Evolutionary conservation across 2,888 invertebrate genomes (phyloP).

Genomic region (Spicauda simplicius): DNA sequence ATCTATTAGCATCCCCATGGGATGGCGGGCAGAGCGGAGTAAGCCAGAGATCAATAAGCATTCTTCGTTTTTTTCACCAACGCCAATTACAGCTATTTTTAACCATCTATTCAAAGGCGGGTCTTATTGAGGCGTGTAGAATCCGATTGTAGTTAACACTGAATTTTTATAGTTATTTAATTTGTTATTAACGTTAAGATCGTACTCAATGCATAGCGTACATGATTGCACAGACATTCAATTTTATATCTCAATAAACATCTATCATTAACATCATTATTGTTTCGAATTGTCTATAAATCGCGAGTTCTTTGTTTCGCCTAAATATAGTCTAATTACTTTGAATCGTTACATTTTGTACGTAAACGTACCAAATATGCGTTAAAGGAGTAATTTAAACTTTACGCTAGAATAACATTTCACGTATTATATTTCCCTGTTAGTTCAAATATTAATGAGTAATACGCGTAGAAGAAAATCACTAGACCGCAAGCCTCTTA

Average conservation of each 20-base stretch:
- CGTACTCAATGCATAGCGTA: conserved; percentile 39
- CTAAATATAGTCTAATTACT: conserved; percentile 9
- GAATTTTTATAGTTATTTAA: conserved; percentile 1
- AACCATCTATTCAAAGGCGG: conserved; percentile 63
- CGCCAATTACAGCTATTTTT: conserved; percentile 71
- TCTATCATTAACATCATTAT: neutral
- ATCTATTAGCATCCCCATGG: conserved; percentile 55
- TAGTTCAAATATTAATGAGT: conserved; percentile 15
- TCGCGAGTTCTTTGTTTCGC: neutral
- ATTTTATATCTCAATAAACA: conserved; percentile 6
- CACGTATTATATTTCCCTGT: conserved; percentile 15
- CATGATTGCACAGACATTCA: conserved; percentile 30
- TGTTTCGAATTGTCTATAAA: neutral
- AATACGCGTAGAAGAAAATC: neutral
- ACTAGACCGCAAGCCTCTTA: neutral
- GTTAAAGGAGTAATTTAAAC: conserved; percentile 33
- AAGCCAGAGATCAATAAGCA: conserved; percentile 58
- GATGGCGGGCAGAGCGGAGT: conserved; percentile 41
- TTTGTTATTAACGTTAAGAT: neutral
- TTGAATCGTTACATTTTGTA: conserved; percentile 16
- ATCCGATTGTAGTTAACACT: conserved; percentile 55
- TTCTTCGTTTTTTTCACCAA: conserved; percentile 65
- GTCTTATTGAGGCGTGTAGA: conserved; percentile 53
- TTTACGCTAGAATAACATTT: conserved; percentile 18
- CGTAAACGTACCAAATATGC: conserved; percentile 26